These are phyloP conservation scores for Lepidocyrtinus sp. DNA, from an alignment of 2,888 invertebrate genomes.

Conservation along the genomic window DNA sequence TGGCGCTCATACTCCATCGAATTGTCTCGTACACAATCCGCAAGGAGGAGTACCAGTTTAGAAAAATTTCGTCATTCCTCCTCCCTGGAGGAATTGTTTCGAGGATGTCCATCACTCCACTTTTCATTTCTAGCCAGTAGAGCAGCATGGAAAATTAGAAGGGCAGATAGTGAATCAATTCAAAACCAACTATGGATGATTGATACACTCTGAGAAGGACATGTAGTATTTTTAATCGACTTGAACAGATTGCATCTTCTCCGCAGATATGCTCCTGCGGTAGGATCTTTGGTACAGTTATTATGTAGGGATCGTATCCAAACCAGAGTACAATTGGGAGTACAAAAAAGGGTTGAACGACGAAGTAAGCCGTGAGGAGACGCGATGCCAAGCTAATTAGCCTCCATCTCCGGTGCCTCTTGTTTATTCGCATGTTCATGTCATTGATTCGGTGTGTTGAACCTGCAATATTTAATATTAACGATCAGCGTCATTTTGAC, in stretches of 20 bases:
- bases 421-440: background rate
- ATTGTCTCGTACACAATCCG: background rate
- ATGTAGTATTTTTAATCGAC: background rate
- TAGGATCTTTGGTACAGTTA: background rate
- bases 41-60: background rate
- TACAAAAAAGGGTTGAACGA: background rate
- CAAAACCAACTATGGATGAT: background rate
- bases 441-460: background rate
- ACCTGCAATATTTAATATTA: background rate
- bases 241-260: background rate
- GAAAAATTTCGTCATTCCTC: background rate
- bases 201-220: background rate
- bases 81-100: background rate
- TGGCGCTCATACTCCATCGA: background rate
- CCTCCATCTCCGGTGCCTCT: background rate
- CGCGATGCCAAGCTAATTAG: background rate
- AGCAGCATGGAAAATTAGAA: background rate
- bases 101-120: background rate
- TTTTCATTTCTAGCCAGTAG: constrained; percentile 4
- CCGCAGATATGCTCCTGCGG: background rate
- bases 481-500: background rate
- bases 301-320: background rate
- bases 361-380: background rate
- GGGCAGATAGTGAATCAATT: background rate
- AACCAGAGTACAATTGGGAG: background rate